Base-by-base conservation (phyloP, 1,140 invertebrate species). In the Coptotermes formosanus region DNA sequence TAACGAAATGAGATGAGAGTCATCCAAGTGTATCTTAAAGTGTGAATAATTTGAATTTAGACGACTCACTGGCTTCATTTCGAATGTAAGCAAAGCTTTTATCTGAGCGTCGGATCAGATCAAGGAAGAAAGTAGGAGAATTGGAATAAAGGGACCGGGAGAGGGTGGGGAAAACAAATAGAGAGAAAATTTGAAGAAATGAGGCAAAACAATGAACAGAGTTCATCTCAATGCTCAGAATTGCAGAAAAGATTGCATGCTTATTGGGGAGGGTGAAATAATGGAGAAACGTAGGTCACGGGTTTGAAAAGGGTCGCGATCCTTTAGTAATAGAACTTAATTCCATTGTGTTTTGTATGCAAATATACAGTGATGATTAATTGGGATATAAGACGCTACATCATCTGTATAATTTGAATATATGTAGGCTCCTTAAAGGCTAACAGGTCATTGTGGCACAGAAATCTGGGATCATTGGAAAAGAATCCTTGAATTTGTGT, bases 161-260 rank as follows among this genome's bases (percentile, higher is more conserved):
- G 59, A 8, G 64, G 9, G 64, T 3, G n/a, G 64, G 14, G n/a
- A 30, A 85, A 64, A 85, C 64, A 75, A 85, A 85, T 85, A 85
- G 64, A 85, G 85, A 85, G 85, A 81, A 85, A 85, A 85, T 85
- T 75, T 85, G 85, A 85, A 85, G 85, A 85, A 85, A 85, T 85
- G 85, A 85, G 85, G 85, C 85, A 85, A 85, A 82, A 85, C 85
- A 85, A 85, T 85, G 85, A 85, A 81, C 85, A 55, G 82, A 81
- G 64, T 75, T 75, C 25, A 75, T 75, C 64, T 75, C 64, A 30
- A 16, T n/a, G 64, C 30, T 0, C 64, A 30, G 64, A 75, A 25
- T n/a, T 16, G 64, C 64, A 75, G 25, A 30, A 75, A 75, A 75
- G 64, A 75, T 75, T 75, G 7, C n/a, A 30, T 30, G 55, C 55